phyloP scores from a whole-genome alignment of 2,113 vertebrate species.

The Malaclemys terrapin region DNA sequence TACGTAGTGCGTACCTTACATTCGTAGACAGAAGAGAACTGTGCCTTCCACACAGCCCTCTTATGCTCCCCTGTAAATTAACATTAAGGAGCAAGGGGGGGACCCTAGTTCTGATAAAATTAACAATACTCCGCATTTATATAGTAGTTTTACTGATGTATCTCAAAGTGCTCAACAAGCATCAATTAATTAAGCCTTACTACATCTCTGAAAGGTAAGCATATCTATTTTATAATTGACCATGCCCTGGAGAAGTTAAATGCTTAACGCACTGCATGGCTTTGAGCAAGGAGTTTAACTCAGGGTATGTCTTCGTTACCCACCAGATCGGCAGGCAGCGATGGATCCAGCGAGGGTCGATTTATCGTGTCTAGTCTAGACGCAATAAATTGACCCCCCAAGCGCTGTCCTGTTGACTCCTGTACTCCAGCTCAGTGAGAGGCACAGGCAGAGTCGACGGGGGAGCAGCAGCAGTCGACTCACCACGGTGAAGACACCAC shows the following conservation, averaged over 20 bases:
- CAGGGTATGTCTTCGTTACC: background rate
- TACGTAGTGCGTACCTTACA: background rate
- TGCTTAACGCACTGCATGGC: no score
- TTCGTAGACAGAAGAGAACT: slow-evolving; percentile 8
- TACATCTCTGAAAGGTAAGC: background rate
- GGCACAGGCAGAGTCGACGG: no score
- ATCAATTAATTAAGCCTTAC: background rate
- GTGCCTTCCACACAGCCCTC: background rate
- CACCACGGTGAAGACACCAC: no score
- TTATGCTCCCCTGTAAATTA: background rate
- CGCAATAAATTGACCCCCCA: no score
- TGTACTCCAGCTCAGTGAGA: no score
- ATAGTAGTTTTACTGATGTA: background rate
- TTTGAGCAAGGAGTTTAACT: background rate
- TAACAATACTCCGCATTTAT: background rate
- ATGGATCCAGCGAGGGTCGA: no score
- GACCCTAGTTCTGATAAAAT: background rate
- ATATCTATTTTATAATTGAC: background rate
- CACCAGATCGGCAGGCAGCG: no score
- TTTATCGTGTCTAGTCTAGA: no score
- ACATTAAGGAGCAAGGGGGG: background rate
- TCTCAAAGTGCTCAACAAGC: slow-evolving; percentile 1
- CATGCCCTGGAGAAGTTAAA: background rate
- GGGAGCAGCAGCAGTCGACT: no score
- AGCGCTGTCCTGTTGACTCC: no score